Conservation (phyloP, 2,113 vertebrate species). For the Tetrax tetrax region DNA sequence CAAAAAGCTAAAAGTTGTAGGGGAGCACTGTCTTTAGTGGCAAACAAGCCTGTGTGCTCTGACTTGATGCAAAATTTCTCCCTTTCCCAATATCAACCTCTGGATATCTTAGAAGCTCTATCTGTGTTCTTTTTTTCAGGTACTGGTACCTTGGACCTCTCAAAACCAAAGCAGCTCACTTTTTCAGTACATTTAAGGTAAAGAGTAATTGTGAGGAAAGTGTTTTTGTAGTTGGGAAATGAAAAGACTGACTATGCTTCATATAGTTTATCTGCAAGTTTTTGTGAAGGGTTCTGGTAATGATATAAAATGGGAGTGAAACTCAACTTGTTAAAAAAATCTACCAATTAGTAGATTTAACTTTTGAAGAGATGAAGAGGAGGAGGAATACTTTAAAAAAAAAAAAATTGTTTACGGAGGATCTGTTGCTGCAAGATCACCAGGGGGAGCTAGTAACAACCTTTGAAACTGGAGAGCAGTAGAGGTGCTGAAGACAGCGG, state of each 20-base stretch:
- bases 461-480: not conserved
- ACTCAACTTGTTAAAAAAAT: not conserved
- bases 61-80: not conserved
- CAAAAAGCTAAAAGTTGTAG: not conserved
- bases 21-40: not conserved
- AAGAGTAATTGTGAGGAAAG: not conserved
- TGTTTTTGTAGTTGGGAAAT: not conserved
- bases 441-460: not conserved
- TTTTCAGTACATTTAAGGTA: conserved; percentile 89
- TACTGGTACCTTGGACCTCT: conserved; percentile 97
- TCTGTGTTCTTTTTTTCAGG: conserved; percentile 71
- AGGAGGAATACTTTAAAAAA: not conserved
- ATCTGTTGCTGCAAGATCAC: not conserved
- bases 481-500: not conserved
- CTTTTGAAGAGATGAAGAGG: not conserved
- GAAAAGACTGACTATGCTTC: not conserved
- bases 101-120: not conserved
- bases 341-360: not conserved
- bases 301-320: not conserved
- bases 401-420: not conserved
- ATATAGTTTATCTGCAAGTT: not conserved
- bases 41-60: not conserved
- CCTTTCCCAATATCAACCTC: not conserved
- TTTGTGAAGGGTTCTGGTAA: not conserved
- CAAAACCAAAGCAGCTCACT: conserved; percentile 91